phyloP scores from a whole-genome alignment of 2,888 invertebrate species.

The Tenthredo amoena region DNA sequence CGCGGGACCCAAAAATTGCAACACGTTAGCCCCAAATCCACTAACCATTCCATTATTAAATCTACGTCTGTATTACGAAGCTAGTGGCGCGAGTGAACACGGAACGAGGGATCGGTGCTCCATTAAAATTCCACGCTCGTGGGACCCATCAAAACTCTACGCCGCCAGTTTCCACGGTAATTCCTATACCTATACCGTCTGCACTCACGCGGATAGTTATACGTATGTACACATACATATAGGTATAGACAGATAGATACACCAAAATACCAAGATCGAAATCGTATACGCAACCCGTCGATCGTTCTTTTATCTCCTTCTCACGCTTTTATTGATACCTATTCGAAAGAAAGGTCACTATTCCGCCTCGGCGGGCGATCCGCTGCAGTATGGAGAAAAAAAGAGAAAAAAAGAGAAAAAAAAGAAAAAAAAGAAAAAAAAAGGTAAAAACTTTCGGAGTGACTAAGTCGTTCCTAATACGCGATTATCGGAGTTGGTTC shows the following conservation, averaged over 20 bases:
- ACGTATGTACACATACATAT: background rate
- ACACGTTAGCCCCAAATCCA: constrained; percentile 74
- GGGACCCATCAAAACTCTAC: constrained; percentile 64
- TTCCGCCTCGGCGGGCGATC: background rate
- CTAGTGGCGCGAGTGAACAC: constrained; percentile 50
- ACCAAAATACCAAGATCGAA: constrained; percentile 5
- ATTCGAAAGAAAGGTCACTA: background rate
- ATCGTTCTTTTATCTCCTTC: constrained; percentile 7
- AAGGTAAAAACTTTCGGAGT: constrained; percentile 58
- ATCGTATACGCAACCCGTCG: background rate
- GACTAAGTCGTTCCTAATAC: constrained; percentile 74
- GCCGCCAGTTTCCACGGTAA: constrained; percentile 23
- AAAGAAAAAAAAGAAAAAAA: constrained; percentile 43
- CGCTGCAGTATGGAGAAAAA: background rate
- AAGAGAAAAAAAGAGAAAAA: background rate
- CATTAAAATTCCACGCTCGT: constrained; percentile 70
- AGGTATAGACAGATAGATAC: background rate
- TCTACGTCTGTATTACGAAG: constrained; percentile 70
- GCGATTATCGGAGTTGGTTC: constrained; percentile 64
- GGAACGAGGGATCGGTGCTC: constrained; percentile 48
- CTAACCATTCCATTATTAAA: constrained; percentile 77
- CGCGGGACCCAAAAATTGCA: constrained; percentile 72
- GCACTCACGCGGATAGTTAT: constrained; percentile 25
- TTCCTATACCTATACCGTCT: constrained; percentile 22
- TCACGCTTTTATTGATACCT: constrained; percentile 21